Conservation (phyloP, 1,140 invertebrate species). For the Heliconius hermathena region DNA sequence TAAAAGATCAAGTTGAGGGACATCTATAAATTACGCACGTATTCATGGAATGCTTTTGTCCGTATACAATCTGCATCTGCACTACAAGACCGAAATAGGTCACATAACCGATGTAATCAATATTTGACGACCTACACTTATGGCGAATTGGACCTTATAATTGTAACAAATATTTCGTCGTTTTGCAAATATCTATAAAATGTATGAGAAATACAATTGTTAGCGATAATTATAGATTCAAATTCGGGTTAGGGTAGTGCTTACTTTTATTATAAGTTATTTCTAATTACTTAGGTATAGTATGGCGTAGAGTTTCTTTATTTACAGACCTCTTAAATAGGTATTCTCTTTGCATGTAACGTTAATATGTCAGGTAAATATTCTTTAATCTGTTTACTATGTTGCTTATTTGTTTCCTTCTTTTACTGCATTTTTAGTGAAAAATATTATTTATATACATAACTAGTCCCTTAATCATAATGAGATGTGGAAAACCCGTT, state of each 20-base stretch:
- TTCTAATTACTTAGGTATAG: too few species aligned
- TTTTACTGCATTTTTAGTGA: too few species aligned
- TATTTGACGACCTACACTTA: neutral
- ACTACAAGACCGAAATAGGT: constrained; percentile 7
- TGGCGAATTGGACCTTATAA: neutral
- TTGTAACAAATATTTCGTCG: neutral
- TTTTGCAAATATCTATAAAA: neutral
- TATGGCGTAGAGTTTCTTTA: too few species aligned
- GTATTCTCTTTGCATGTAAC: too few species aligned
- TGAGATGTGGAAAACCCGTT: too few species aligned
- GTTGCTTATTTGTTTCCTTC: too few species aligned
- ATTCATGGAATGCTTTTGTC: neutral
- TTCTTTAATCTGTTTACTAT: too few species aligned
- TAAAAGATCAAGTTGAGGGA: neutral
- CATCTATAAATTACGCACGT: neutral
- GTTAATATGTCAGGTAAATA: too few species aligned
- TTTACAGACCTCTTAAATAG: too few species aligned
- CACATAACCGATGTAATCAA: constrained; percentile 15
- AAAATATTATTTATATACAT: too few species aligned
- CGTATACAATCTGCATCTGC: neutral
- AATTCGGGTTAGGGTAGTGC: neutral
- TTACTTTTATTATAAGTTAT: neutral
- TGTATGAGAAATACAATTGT: neutral
- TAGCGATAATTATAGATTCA: neutral
- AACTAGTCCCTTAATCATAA: too few species aligned